Evolutionary conservation across 2,797 vertebrate species (phyloP).

Genomic region (Enteromius trimaculatus): DNA sequence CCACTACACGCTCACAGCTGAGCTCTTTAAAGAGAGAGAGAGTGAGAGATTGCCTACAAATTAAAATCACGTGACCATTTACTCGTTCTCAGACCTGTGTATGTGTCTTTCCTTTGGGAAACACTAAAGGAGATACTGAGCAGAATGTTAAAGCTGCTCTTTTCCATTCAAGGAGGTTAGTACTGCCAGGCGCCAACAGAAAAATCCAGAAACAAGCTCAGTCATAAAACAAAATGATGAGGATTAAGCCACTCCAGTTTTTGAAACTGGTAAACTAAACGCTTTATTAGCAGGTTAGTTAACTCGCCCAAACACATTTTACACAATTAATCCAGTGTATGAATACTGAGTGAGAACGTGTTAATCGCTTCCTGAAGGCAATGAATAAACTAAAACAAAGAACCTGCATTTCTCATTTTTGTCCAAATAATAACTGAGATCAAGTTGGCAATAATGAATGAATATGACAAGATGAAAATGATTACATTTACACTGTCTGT

Average conservation of each 20-base stretch:
- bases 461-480: background rate
- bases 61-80: background rate
- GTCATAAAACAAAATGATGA: background rate
- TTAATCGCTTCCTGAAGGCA: background rate
- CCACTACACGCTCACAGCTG: background rate
- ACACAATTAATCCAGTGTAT: background rate
- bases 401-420: background rate
- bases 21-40: constrained; percentile 24
- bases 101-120: background rate
- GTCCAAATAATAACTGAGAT: too few relatives aligned
- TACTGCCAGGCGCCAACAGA: background rate
- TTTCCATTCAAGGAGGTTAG: background rate
- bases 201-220: background rate
- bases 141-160: background rate
- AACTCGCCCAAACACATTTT: background rate
- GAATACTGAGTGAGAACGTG: background rate
- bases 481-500: background rate
- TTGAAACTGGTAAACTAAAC: background rate
- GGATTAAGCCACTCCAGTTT: background rate
- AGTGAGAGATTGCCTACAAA: background rate
- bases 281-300: background rate
- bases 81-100: background rate
- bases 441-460: background rate
- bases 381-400: background rate
- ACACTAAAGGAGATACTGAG: background rate